Percentiles rank a stretch among this genome's conserved stretches.
phyloP scores from a whole-genome alignment of 2,797 vertebrate species.

The Diglossa cyanea region DNA sequence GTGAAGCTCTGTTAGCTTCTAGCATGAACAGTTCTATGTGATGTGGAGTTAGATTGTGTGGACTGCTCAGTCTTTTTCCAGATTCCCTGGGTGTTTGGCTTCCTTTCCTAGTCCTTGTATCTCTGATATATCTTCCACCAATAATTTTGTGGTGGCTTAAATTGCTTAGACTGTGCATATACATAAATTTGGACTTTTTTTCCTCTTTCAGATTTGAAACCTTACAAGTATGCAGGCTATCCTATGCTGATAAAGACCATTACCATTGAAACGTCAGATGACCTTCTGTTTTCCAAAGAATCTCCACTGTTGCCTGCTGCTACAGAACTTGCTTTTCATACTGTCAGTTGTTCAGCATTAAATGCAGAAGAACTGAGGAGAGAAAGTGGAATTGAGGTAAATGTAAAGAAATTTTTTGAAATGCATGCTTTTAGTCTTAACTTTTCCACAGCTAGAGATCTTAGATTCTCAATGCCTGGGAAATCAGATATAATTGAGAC shows the following conservation, averaged over 20 bases:
- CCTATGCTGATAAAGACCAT: conserved; percentile 99
- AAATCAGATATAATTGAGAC: neutral
- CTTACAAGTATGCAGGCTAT: conserved; percentile 98
- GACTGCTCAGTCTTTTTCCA: neutral
- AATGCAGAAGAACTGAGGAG: conserved; percentile 97
- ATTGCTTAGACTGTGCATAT: neutral
- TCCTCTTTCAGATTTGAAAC: conserved; percentile 86
- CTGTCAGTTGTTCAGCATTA: conserved; percentile 95
- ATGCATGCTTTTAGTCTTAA: neutral
- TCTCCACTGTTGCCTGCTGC: conserved; percentile 92
- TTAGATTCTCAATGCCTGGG: neutral
- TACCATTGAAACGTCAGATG: conserved; percentile 93
- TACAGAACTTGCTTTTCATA: conserved; percentile 93
- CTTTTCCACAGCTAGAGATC: neutral
- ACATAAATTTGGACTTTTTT: neutral
- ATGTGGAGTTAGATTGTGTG: neutral
- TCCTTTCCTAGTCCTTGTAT: neutral
- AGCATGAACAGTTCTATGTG: no score
- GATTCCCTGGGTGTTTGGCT: neutral
- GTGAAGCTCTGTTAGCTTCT: neutral
- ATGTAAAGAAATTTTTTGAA: neutral
- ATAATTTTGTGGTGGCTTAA: neutral
- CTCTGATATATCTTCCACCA: neutral
- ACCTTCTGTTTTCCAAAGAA: conserved; percentile 92
- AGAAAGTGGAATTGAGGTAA: conserved; percentile 95